Conservation (phyloP, 2,888 invertebrate genomes). For the Osmoderma eremita region DNA sequence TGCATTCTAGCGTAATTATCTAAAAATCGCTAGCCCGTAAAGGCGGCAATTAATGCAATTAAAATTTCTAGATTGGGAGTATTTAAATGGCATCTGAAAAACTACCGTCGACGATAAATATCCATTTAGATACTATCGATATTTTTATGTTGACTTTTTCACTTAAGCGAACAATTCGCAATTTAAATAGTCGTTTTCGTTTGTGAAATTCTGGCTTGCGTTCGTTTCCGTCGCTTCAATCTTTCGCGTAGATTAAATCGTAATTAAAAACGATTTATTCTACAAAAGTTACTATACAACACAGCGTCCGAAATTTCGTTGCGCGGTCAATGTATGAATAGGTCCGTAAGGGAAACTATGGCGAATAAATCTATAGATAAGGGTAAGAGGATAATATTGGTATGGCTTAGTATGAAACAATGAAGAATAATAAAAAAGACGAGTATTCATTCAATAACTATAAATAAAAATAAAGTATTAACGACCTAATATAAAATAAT, state of each 20-base stretch:
- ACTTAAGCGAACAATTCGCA: conserved; percentile 10
- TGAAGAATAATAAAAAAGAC: too few species aligned
- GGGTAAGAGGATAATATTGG: too few species aligned
- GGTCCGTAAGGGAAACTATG: too few species aligned
- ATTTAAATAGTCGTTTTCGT: conserved; percentile 22
- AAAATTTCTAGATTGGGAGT: conserved; percentile 23
- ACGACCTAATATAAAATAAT: too few species aligned
- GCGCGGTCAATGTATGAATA: too few species aligned
- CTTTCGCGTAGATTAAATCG: background rate
- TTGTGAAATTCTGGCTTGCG: conserved; percentile 17
- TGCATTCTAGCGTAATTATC: conserved; percentile 20
- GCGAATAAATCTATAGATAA: too few species aligned
- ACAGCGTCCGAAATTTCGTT: too few species aligned
- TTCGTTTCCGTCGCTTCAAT: background rate
- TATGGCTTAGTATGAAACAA: too few species aligned
- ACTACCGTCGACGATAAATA: conserved; percentile 8
- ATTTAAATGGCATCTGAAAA: conserved; percentile 17
- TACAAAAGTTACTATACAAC: too few species aligned
- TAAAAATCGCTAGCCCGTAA: conserved; percentile 20
- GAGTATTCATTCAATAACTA: too few species aligned
- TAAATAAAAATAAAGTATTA: too few species aligned
- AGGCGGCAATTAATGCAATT: conserved; percentile 25
- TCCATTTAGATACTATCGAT: conserved; percentile 30
- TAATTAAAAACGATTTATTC: background rate
- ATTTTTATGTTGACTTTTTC: conserved; percentile 27